Conservation (phyloP, 2,113 vertebrate genomes). For the Nothocercus julius region DNA sequence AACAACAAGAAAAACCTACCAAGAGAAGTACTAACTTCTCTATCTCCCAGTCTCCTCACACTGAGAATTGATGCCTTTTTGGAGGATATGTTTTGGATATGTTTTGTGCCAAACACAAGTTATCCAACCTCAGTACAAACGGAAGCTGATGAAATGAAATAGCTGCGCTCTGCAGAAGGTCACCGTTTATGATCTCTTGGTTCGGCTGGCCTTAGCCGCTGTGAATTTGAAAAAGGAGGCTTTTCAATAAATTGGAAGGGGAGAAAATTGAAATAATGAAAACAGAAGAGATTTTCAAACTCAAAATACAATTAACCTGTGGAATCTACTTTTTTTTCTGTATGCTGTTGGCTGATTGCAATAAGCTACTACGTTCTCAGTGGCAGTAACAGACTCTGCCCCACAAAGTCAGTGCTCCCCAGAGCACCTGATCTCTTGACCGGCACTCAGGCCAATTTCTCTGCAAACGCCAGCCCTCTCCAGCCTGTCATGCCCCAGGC, state of each 20-base stretch:
- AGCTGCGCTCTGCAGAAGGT: not conserved
- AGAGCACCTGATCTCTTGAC: not conserved
- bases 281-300: not conserved
- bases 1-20: not conserved
- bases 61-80: not conserved
- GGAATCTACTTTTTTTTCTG: not conserved
- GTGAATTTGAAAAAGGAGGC: not conserved
- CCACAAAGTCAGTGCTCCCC: not conserved
- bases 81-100: not conserved
- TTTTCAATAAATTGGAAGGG: not conserved
- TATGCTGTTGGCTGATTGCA: not conserved
- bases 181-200: not conserved
- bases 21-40: not conserved
- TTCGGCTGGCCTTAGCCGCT: not conserved
- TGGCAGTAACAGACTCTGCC: not conserved
- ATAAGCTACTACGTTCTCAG: not conserved
- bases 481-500: not conserved
- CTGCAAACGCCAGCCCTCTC: not conserved
- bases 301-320: not conserved
- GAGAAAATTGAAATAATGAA: not conserved
- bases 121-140: not conserved
- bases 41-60: not conserved
- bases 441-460: not conserved
- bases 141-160: not conserved
- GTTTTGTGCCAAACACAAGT: not conserved